Conservation (phyloP, 2,888 invertebrate genomes). For the Oxyteleia sp. region DNA sequence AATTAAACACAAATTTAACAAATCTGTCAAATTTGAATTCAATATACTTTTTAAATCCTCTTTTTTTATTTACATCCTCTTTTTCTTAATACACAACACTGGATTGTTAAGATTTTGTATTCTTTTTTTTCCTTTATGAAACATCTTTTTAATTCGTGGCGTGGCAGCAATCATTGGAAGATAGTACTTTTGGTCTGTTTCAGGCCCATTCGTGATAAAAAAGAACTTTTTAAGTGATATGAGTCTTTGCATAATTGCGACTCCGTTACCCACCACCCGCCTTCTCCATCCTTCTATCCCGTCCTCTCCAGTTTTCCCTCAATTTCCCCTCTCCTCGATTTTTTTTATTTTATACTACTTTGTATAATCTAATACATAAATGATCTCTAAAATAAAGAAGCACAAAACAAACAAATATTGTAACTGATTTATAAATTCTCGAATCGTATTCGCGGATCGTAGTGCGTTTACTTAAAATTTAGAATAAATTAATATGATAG, state of each 20-base stretch:
- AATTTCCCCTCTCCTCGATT: constrained; percentile 60
- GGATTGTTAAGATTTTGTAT: neutral
- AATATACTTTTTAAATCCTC: neutral
- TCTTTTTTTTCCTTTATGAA: neutral
- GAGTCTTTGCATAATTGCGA: constrained; percentile 84
- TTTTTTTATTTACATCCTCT: too few relatives aligned
- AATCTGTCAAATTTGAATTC: neutral
- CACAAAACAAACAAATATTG: constrained; percentile 84
- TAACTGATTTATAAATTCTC: constrained; percentile 86
- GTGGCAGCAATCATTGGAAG: constrained; percentile 68
- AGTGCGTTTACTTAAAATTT: constrained; percentile 80
- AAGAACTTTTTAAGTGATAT: constrained; percentile 77
- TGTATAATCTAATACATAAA: constrained; percentile 85
- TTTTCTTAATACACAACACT: too few relatives aligned
- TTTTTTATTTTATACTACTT: constrained; percentile 87
- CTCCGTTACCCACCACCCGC: too few relatives aligned
- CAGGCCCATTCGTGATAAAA: constrained; percentile 80
- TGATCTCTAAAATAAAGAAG: constrained; percentile 86
- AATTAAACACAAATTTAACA: too few relatives aligned
- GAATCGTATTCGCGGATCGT: constrained; percentile 82
- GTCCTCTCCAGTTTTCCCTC: constrained; percentile 68
- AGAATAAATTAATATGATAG: constrained; percentile 69
- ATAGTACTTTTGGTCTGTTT: constrained; percentile 50
- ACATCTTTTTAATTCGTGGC: constrained; percentile 15
- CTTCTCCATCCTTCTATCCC: neutral